Evolutionary conservation across 2,113 vertebrate species (phyloP).

Genomic region (Notiomystis cincta): DNA sequence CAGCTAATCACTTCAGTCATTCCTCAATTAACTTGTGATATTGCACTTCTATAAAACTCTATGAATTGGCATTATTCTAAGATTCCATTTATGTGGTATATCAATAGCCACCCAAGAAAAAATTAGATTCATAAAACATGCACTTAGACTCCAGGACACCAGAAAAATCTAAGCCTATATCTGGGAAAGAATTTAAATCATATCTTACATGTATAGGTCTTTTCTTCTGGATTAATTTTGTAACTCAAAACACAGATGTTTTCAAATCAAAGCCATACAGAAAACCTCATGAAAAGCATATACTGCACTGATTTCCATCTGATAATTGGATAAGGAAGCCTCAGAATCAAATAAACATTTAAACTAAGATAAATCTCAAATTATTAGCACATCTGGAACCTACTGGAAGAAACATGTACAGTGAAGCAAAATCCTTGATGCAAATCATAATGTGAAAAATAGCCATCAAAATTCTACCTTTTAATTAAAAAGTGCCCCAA

Average conservation of each 20-base stretch:
- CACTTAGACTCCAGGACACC: background rate
- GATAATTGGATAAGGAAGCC: background rate
- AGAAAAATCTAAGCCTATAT: background rate
- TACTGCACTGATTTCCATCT: background rate
- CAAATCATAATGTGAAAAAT: background rate
- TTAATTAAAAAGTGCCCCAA: background rate
- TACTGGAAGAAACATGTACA: background rate
- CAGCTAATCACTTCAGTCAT: background rate
- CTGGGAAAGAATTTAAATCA: background rate
- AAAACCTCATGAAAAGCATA: background rate
- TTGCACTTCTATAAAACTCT: background rate
- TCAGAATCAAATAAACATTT: constrained; percentile 1
- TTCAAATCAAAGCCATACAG: background rate
- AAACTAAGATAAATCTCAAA: background rate
- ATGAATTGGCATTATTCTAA: background rate
- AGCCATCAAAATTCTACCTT: background rate
- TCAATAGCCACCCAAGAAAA: background rate
- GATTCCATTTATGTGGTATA: background rate
- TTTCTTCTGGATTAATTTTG: background rate
- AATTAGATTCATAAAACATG: background rate
- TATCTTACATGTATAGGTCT: background rate
- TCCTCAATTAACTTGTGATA: background rate
- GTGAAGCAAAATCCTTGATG: background rate
- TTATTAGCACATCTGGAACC: background rate
- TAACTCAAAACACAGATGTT: background rate